Evolutionary conservation across 2,797 vertebrate species (phyloP).

Genomic region (Nyctibius grandis): DNA sequence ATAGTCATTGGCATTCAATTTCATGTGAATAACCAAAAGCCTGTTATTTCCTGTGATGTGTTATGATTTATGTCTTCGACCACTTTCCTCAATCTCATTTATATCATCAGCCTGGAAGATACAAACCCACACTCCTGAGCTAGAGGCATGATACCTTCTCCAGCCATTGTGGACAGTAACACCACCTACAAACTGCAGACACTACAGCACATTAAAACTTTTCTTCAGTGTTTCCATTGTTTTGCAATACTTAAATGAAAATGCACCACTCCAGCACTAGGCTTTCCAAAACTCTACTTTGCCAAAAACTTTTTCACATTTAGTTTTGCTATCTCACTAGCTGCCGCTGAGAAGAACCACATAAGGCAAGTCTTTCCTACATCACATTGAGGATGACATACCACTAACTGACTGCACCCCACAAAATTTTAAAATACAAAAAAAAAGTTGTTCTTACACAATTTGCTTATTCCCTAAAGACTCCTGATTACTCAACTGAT

Average conservation of each 20-base stretch:
- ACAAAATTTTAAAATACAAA: not conserved
- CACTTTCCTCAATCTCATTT: not conserved
- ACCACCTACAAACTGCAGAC: not conserved
- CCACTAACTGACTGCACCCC: not conserved
- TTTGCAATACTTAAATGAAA: not conserved
- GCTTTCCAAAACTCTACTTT: not conserved
- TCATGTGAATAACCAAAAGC: not conserved
- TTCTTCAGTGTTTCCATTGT: not conserved
- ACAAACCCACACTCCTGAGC: not conserved
- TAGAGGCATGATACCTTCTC: not conserved
- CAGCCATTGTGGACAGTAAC: accelerated
- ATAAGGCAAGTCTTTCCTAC: not conserved
- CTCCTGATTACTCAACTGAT: not conserved
- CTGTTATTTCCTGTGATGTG: not conserved
- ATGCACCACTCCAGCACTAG: not conserved
- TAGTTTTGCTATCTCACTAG: not conserved
- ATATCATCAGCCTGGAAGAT: not conserved
- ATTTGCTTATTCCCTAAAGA: not conserved
- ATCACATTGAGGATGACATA: not conserved
- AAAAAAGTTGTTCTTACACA: not conserved
- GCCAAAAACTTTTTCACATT: not conserved
- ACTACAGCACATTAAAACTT: accelerated
- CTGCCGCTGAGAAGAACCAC: not conserved
- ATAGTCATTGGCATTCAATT: not conserved
- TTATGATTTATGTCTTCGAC: not conserved